Conservation (phyloP, 2,888 invertebrate species). For the Dolichomitus sp. region DNA sequence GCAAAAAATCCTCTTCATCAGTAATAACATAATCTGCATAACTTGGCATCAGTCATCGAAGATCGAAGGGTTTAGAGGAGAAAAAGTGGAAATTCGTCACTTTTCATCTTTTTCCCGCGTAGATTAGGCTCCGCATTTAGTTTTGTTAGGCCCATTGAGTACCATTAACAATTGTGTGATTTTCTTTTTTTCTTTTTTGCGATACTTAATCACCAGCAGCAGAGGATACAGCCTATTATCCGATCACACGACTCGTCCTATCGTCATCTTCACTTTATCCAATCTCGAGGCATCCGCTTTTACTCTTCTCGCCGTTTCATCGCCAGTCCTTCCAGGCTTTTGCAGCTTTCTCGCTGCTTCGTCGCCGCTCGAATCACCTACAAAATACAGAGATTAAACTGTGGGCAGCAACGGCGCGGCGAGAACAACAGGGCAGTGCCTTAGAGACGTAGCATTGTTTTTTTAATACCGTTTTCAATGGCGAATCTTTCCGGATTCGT, state of each 20-base stretch:
- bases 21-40: slow-evolving; percentile 62
- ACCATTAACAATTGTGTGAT: slow-evolving; percentile 65
- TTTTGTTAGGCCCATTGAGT: slow-evolving; percentile 13
- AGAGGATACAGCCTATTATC: slow-evolving; percentile 18
- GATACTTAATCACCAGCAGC: slow-evolving; percentile 48
- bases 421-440: slow-evolving; percentile 26
- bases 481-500: not conserved
- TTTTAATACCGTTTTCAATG: not conserved
- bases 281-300: not conserved
- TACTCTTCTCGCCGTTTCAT: slow-evolving; percentile 3
- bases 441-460: slow-evolving; percentile 7
- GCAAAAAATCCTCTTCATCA: slow-evolving; percentile 22
- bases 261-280: slow-evolving; percentile 8
- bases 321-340: slow-evolving; percentile 29
- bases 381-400: slow-evolving; percentile 10
- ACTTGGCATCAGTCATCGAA: slow-evolving; percentile 52
- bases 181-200: slow-evolving; percentile 57
- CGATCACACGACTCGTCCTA: slow-evolving; percentile 2
- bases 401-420: slow-evolving; percentile 11
- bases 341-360: slow-evolving; percentile 8
- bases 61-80: slow-evolving; percentile 19
- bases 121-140: slow-evolving; percentile 29
- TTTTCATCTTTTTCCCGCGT: slow-evolving; percentile 19
- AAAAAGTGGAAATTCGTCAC: not conserved
- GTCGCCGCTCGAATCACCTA: slow-evolving; percentile 11